Conservation (phyloP, 2,113 vertebrate species). For the Montifringilla adamsi region DNA sequence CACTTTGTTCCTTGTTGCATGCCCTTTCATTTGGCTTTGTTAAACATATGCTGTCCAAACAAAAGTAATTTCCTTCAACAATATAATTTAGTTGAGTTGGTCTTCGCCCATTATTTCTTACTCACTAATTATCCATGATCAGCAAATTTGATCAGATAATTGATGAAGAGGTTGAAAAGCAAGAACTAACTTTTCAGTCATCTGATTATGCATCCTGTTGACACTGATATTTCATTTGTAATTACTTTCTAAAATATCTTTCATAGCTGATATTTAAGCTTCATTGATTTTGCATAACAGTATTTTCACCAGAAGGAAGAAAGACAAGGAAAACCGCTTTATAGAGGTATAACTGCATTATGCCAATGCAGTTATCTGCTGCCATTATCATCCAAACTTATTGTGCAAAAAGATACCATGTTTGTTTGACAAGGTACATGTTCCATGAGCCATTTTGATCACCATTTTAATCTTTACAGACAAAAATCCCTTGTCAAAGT, state of each 20-base stretch:
- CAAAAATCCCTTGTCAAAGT: not conserved
- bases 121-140: not conserved
- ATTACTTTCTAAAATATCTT: not conserved
- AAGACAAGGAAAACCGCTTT: not conserved
- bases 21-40: not conserved
- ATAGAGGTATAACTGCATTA: not conserved
- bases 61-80: not conserved
- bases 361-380: not conserved
- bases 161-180: not conserved
- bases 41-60: not conserved
- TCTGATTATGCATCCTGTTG: not conserved
- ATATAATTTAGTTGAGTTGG: not conserved
- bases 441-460: not conserved
- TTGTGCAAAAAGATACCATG: not conserved
- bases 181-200: not conserved
- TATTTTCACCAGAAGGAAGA: not conserved
- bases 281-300: not conserved
- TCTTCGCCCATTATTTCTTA: not conserved
- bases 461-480: not conserved
- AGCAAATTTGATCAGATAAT: not conserved
- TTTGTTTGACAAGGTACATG: not conserved
- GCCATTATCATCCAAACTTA: not conserved
- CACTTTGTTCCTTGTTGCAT: not conserved
- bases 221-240: not conserved
- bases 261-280: not conserved